These are phyloP conservation scores for Octodon degus DNA, from an alignment of 2,113 vertebrate genomes.

Conservation along the genomic window DNA sequence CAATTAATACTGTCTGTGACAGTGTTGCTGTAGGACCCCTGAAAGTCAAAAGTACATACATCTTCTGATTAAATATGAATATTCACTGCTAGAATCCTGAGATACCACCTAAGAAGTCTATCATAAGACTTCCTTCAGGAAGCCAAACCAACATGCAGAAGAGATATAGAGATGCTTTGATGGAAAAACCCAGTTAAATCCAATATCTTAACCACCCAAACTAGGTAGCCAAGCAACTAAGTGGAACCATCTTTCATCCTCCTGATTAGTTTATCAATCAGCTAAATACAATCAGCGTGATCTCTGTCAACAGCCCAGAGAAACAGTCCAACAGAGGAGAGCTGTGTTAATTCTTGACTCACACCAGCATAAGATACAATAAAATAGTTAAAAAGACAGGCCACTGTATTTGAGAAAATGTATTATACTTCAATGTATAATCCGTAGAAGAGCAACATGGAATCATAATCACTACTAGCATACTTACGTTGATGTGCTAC, in stretches of 20 bases:
- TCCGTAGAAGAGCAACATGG: not conserved
- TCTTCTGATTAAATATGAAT: not conserved
- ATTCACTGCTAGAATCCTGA: not conserved
- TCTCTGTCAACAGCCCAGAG: not conserved
- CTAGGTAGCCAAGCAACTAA: not conserved
- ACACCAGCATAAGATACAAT: not conserved
- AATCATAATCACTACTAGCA: not conserved
- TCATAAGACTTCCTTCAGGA: not conserved
- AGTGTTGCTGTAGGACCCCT: not conserved
- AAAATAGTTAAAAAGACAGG: not conserved
- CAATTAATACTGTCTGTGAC: no score
- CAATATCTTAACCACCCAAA: not conserved
- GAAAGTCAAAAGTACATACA: no score
- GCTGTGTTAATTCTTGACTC: not conserved
- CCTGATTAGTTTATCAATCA: not conserved
- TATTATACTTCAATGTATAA: not conserved
- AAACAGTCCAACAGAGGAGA: not conserved
- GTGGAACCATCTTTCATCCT: not conserved
- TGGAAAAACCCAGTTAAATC: not conserved
- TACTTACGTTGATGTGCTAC: not conserved
- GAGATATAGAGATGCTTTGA: not conserved
- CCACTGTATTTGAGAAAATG: not conserved
- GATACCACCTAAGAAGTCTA: not conserved
- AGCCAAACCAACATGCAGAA: not conserved
- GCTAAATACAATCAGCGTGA: not conserved